Percentiles rank a stretch among this genome's conserved stretches.
phyloP scores from a whole-genome alignment of 2,797 vertebrate species.

The Macropodus opercularis region DNA sequence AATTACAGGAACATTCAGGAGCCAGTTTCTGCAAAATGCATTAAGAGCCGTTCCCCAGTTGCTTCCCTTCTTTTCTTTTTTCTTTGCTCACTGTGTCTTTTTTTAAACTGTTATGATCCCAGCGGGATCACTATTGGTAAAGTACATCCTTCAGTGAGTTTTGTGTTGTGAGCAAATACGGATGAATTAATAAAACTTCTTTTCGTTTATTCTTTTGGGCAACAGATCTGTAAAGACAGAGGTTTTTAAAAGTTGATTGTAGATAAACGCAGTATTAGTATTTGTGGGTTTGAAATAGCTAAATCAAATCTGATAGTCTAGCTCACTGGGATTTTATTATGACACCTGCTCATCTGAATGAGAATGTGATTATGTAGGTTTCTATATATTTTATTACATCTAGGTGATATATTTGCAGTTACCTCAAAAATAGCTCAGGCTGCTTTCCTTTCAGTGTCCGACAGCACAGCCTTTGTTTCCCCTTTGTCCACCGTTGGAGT shows the following conservation, averaged over 20 bases:
- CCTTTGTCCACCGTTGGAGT: conserved; percentile 9
- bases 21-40: conserved; percentile 77
- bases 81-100: conserved; percentile 39
- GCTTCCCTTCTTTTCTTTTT: conserved; percentile 39
- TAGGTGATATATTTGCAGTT: too few relatives aligned
- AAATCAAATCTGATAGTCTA: too few relatives aligned
- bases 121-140: conserved; percentile 74
- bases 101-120: conserved; percentile 73
- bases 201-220: too few relatives aligned
- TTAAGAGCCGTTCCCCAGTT: conserved; percentile 66
- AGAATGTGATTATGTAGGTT: too few relatives aligned
- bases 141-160: conserved; percentile 82
- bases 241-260: too few relatives aligned
- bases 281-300: too few relatives aligned
- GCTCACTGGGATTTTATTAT: too few relatives aligned
- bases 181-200: conserved; percentile 42
- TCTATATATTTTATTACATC: background rate
- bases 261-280: too few relatives aligned
- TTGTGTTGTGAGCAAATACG: conserved; percentile 64
- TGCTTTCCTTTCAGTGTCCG: conserved; percentile 32
- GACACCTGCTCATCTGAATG: too few relatives aligned
- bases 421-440: conserved; percentile 28
- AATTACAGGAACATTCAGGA: conserved; percentile 78
- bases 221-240: too few relatives aligned
- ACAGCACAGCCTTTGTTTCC: conserved; percentile 26